Base-by-base conservation (phyloP, 2,888 invertebrate species). In the Caenorhabditis sp. region DNA sequence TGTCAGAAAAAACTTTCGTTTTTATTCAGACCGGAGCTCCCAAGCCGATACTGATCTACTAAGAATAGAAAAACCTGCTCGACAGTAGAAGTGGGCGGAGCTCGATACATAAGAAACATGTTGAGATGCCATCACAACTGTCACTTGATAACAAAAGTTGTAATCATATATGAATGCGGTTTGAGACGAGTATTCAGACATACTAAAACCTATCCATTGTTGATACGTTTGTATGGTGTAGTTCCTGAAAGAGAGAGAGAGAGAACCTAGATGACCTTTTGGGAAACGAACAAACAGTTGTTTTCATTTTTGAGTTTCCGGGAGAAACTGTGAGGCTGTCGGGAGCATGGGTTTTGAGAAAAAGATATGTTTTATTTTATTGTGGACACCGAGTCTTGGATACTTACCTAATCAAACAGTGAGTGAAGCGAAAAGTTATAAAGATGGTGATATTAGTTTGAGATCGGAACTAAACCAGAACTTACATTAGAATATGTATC, bases 181-280 rank as follows among this genome's bases (percentile, higher is more conserved):
- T 56, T 69, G 38, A 56, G 44, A 56, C 54, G 41, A 19, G 26
- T 7, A 38, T 38, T 69, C 54, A 58, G 58, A 56, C 56, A 69
- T 31, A 59, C 59, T 19, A 66, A 51, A 66, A 49, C 61, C 66
- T 51, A 66, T 66, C 35, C 66, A 66, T 66, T 66, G 66, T 66
- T 66, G 66, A 44, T 31, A 59, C 38, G 59, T 19, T 35, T 12
- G 4, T 12, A 28, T 24, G 28, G 35, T 35, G 51, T 51, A 14
- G 22, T 35, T 31, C 66, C 5, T 6, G n/a, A n/a, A n/a, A n/a
- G n/a, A n/a, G n/a, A n/a, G n/a, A n/a, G n/a, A n/a, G 16, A 58
- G n/a, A 26, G 10, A 26, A 26, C 28, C 31, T 31, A 66, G 49
- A 35, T 72, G 72, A 47, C 59, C 72, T 47, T 58, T 63, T 19